These are phyloP conservation scores for Grammomys surdaster DNA, from an alignment of 2,113 vertebrate genomes.

Conservation along the genomic window DNA sequence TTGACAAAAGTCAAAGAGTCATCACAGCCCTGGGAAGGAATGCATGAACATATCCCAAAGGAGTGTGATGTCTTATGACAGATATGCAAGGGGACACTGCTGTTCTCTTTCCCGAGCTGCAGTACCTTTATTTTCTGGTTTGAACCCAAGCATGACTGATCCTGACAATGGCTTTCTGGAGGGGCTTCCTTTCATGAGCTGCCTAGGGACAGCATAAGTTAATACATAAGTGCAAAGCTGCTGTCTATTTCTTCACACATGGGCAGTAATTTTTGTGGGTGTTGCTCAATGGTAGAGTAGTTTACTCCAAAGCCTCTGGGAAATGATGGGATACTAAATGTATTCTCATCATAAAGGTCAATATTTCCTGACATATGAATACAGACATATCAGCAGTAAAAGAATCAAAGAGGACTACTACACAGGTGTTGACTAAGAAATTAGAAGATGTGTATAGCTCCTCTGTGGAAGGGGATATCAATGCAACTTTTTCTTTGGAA, in stretches of 20 bases:
- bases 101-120: background rate
- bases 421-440: slow-evolving; percentile 11
- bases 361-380: background rate
- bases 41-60: background rate
- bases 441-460: background rate
- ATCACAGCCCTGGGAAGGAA: background rate
- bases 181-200: slow-evolving; percentile 29
- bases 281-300: background rate
- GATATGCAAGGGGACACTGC: background rate
- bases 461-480: background rate
- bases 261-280: background rate
- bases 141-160: background rate
- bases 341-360: background rate
- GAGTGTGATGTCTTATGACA: background rate
- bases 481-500: rapidly evolving
- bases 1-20: background rate
- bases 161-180: background rate
- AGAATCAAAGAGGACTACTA: background rate
- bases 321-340: background rate
- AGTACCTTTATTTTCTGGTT: slow-evolving; percentile 42
- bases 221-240: background rate
- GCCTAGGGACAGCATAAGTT: background rate
- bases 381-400: background rate
- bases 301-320: background rate
- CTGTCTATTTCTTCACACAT: background rate